Evolutionary conservation across 2,888 invertebrate genomes (phyloP).

Genomic region (Nephrotoma appendiculata): DNA sequence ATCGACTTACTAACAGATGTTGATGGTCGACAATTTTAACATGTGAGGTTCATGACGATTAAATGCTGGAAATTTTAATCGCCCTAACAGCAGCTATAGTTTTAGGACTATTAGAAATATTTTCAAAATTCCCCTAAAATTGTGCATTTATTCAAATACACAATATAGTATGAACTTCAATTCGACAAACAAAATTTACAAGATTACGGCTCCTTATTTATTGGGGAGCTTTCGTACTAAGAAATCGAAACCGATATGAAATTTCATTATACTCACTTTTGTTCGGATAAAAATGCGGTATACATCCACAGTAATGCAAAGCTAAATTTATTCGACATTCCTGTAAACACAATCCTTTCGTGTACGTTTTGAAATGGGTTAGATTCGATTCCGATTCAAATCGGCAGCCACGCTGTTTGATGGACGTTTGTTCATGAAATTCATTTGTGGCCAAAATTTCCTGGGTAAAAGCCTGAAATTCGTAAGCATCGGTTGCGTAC

Average conservation of each 20-base stretch:
- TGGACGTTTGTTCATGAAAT: constrained; percentile 22
- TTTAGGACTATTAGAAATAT: too few species aligned
- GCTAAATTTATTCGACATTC: constrained; percentile 29
- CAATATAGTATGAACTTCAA: too few species aligned
- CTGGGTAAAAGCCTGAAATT: constrained; percentile 18
- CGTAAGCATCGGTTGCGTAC: constrained; percentile 18
- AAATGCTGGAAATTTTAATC: too few species aligned
- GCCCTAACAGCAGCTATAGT: too few species aligned
- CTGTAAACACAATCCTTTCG: constrained; percentile 26
- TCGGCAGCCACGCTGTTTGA: constrained; percentile 26
- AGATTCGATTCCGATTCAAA: constrained; percentile 28
- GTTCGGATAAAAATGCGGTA: constrained; percentile 33
- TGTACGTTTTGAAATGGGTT: constrained; percentile 27
- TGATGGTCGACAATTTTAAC: too few species aligned
- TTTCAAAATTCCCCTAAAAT: too few species aligned
- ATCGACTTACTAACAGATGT: too few species aligned
- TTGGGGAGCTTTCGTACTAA: not conserved
- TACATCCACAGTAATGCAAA: constrained; percentile 25
- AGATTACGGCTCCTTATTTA: too few species aligned
- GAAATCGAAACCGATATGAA: not conserved
- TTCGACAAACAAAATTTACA: too few species aligned
- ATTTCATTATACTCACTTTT: constrained; percentile 18
- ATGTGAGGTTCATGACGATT: too few species aligned
- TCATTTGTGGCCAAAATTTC: constrained; percentile 23
- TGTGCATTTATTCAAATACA: too few species aligned